Evolutionary conservation across 2,113 vertebrate species (phyloP), one percentile per base, ranked within the genome.

Genomic region (Plestiodon gilberti): DNA sequence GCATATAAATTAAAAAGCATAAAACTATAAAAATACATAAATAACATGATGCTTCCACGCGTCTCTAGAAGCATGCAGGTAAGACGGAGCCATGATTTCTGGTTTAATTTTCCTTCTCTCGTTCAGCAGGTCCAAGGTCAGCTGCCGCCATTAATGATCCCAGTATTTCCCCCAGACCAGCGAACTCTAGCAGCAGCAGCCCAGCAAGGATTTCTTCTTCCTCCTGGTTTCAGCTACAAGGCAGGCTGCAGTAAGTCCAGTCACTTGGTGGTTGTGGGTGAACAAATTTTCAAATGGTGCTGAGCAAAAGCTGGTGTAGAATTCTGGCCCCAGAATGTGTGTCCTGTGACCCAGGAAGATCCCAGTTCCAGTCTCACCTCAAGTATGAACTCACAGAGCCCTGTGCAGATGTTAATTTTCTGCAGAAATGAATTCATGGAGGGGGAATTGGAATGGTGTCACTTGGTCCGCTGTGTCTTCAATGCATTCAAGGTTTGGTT

Each of bases 171-270:
- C 93, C 98, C 98, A 74, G 98, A 99, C 95, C 99, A 99, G 92
- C 97, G 98, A 96, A 98, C 98, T n/a, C 95, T 99, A 95, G 99
- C 98, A 70, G 99, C 98, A 35, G 98, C 99, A 15, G 99, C 99
- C 89, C 99, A 99, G 95, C 99, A 99, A 96, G 99, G 99, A 93
- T 99, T 99, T 96, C 98, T 99, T 40, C 97, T 99, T 95, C 99
- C 98, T 91, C 98, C 99, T n/a, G 98, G 99, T 89, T 99, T 99
- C 97, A 99, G 98, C 97, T 99, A 99, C 96, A 99, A 99, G 94
- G 98, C 99, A 70, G 99, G 98, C 96, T 99, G 99, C 96, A 99
- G 99, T 99, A 95, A 99, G 99, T 98, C 91, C 69, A 86, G 3
- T 62, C 90, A 82, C 5, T 4, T 13, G 1, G 28, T 48, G 84